phyloP scores from a whole-genome alignment of 1,140 invertebrate genomes.

The Halesus radiatus region DNA sequence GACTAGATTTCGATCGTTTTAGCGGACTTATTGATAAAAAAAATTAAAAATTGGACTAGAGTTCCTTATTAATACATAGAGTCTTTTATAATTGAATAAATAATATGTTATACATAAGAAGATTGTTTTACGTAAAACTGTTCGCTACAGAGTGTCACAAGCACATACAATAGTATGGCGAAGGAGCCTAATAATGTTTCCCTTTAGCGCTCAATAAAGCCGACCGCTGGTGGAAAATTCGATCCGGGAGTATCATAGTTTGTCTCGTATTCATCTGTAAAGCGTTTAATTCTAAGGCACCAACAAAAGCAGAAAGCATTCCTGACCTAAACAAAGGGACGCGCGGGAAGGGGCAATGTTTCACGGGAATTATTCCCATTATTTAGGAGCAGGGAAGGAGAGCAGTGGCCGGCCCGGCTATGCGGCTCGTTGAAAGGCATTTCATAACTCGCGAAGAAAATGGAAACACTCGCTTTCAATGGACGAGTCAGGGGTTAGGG shows the following conservation, averaged over 20 bases:
- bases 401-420: background rate
- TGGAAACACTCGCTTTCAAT: constrained; percentile 3
- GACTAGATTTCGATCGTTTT: no score
- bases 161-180: no score
- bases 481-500: background rate
- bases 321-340: constrained; percentile 19
- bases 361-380: constrained; percentile 25
- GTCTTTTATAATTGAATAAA: no score
- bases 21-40: no score
- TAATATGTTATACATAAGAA: no score
- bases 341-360: constrained; percentile 18
- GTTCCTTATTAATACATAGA: no score
- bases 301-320: constrained; percentile 34
- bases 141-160: no score
- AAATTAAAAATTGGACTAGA: no score
- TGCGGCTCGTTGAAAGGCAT: background rate
- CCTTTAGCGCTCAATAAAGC: no score
- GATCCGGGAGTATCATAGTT: background rate
- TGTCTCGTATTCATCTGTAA: constrained; percentile 1
- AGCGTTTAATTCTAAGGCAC: constrained; percentile 19
- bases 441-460: constrained; percentile 20
- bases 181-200: no score
- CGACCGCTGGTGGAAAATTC: background rate
- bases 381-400: background rate
- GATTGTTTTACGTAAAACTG: no score